Evolutionary conservation across 2,113 vertebrate species (phyloP), one percentile per base, ranked within the genome.

Genomic region (Phodopus roborovskii): DNA sequence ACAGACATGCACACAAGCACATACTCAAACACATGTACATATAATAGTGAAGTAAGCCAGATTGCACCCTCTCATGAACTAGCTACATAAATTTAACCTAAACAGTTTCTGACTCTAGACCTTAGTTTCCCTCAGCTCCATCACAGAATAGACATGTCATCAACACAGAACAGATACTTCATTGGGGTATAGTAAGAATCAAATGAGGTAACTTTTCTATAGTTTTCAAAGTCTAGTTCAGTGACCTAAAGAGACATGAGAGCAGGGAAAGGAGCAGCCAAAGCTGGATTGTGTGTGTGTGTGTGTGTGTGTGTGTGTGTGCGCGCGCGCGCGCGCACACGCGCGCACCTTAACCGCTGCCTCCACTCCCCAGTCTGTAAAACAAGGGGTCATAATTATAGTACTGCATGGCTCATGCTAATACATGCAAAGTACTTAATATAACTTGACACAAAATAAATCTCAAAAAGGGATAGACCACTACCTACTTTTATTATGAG

Each of bases 321-420:
- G 45, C 6, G 45, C 6, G 45, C 6, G 45, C 6, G 45, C 6
- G 45, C 6, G 45, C 6, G 45, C n/a, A n/a, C n/a, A n/a, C 45
- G 36, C n/a, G 3, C 1, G 10, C 8, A 13, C 28, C 24, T n/a
- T n/a, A 45, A 30, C 28, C n/a, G 33, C 24, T 68, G 68, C 30
- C 78, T 84, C 81, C 58, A 36, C 19, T 77, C 81, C 81, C 75
- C 62, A 0, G 2, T 78, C 66, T 48, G 16, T 56, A 42, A 77
- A 86, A 56, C 13, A 42, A n/a, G 15, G 36, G 1, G 8, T 48
- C 86, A 68, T 16, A 30, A 19, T 11, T 62, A 20, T 22, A 70
- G 73, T 5, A 7, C 60, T 20, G 0, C 16, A 11, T 45, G 16
- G 1, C 20, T 50, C 26, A 1, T 0, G 8, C 6, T 71, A 33